Evolutionary conservation across 2,888 invertebrate genomes (phyloP), one percentile per base, ranked within the genome.

Genomic region (Sussaba pulchella): DNA sequence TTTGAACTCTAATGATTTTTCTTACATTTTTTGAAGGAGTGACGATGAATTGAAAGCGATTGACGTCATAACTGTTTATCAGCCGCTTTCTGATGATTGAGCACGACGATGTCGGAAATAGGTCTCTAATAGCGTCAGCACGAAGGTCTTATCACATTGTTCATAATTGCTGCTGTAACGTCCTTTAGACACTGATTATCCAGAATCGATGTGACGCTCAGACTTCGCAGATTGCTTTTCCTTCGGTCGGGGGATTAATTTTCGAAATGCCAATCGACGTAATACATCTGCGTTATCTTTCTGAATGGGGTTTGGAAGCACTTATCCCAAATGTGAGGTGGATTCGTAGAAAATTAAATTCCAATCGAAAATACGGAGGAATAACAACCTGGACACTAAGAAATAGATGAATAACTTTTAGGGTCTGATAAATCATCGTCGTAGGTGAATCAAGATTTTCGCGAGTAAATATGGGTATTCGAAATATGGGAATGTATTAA

Each of bases 11-110:
- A 31, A 5, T 31, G 6, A 5, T 2, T 31, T n/a, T 54, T 26
- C 31, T 31, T 54, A 2, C 26, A 17, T 8, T 31, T 26, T 31
- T 54, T 14, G 19, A 17, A 14, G 4, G 71, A 26, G 70, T 71
- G 71, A 50, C 80, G 79, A 79, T 57, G 71, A 76, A 83, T 82
- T 47, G 82, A 78, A 61, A 45, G 45, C 74, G 69, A 67, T 64
- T 66, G 50, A 77, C 59, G 67, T 66, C 31, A 63, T 43, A 39
- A 17, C 2, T 17, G 12, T 69, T 2, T 41, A 52, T 17, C 43
- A 54, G 39, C 26, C 26, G 41, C 39, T 12, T 69, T 67, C 59
- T 52, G 24, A 26, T 26, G 41, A 75, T 50, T 41, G 41, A 76
- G 61, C 26, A 45, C 26, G 71, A 77, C 45, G 64, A 64, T 59